Evolutionary conservation across 2,113 vertebrate species (phyloP).

Genomic region (Nerophis ophidion): DNA sequence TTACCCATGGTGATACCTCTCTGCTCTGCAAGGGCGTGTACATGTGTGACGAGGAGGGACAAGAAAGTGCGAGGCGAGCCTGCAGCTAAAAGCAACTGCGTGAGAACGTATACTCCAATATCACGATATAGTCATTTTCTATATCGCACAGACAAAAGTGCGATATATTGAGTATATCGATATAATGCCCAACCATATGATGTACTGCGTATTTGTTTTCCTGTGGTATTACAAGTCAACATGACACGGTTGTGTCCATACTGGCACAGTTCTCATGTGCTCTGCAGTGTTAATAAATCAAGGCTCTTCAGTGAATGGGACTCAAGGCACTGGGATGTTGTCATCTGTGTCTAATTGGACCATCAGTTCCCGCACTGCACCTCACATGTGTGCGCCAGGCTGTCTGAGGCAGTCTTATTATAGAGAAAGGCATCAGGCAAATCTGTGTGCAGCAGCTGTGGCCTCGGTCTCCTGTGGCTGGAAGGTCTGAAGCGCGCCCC

Average conservation of each 20-base stretch:
- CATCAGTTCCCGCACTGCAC: slow-evolving; percentile 40
- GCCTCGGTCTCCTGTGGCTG: slow-evolving; percentile 47
- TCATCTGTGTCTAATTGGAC: slow-evolving; percentile 52
- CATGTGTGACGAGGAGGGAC: too few relatives aligned
- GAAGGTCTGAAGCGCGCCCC: slow-evolving; percentile 33
- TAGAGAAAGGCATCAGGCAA: slow-evolving; percentile 36
- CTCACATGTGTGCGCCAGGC: slow-evolving; percentile 21
- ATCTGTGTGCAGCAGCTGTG: slow-evolving; percentile 59
- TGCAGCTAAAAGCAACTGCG: too few relatives aligned
- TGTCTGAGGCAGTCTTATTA: slow-evolving; percentile 42
- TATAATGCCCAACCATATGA: too few relatives aligned
- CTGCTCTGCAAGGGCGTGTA: too few relatives aligned
- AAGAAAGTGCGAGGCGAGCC: too few relatives aligned
- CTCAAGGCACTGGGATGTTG: slow-evolving; percentile 30
- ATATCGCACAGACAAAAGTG: too few relatives aligned
- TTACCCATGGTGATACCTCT: too few relatives aligned
- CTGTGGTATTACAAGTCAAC: too few relatives aligned
- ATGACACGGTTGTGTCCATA: background rate
- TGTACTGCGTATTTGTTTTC: too few relatives aligned
- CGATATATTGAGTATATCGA: too few relatives aligned
- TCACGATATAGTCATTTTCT: too few relatives aligned
- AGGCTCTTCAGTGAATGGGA: slow-evolving; percentile 18
- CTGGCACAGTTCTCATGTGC: slow-evolving; percentile 1
- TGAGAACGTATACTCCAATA: too few relatives aligned
- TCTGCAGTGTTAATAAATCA: slow-evolving; percentile 17